Percentiles rank a stretch among this genome's conserved stretches.
Evolutionary conservation across 2,797 vertebrate species (phyloP).

Genomic region (Huso huso): DNA sequence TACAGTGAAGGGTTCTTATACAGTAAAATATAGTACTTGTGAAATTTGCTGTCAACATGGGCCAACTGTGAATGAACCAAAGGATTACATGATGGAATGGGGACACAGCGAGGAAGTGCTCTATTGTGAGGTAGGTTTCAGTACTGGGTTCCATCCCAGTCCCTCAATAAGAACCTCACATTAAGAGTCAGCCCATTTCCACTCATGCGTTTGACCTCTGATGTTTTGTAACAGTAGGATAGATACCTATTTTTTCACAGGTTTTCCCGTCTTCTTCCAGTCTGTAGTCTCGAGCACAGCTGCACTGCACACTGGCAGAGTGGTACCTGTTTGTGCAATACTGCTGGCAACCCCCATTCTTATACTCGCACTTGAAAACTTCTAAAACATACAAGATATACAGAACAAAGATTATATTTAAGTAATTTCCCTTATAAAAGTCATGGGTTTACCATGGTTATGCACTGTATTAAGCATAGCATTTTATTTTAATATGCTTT

Average conservation of each 20-base stretch:
- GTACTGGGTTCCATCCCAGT: background rate
- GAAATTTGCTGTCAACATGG: too few species aligned
- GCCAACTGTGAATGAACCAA: background rate
- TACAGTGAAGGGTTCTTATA: too few species aligned
- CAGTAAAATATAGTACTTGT: too few species aligned
- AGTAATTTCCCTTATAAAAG: background rate
- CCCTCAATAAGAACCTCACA: background rate
- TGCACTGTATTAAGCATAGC: background rate
- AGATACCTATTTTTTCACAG: constrained; percentile 52
- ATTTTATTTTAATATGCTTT: too few species aligned
- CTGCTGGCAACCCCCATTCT: constrained; percentile 71
- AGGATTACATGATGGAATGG: background rate
- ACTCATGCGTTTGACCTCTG: too few species aligned
- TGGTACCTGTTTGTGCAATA: constrained; percentile 57
- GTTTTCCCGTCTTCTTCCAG: constrained; percentile 52
- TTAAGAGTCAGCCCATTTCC: too few species aligned
- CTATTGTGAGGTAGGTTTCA: background rate
- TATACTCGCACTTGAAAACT: constrained; percentile 55
- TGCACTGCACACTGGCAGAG: constrained; percentile 45
- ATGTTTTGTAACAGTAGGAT: background rate
- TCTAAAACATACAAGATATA: constrained; percentile 34
- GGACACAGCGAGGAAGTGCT: background rate
- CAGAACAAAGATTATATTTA: background rate
- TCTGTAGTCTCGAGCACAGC: constrained; percentile 58
- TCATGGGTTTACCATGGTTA: background rate